Evolutionary conservation across 2,797 vertebrate species (phyloP), one percentile per base, ranked within the genome.

Genomic region (Callimico goeldii): DNA sequence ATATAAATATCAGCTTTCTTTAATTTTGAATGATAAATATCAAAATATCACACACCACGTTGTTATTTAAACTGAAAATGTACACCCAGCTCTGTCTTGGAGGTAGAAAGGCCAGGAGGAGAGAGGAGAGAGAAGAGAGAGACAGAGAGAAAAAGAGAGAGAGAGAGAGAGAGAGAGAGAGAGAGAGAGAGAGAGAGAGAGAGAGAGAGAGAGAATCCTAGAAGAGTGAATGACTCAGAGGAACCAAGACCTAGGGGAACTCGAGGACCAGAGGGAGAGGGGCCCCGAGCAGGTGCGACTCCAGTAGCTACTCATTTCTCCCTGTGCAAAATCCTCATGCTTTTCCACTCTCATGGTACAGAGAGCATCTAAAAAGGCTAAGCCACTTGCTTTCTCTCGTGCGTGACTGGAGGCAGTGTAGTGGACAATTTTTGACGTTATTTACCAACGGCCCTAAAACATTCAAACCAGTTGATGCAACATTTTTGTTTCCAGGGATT

Each of bases 291-390:
- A 9, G 17, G 70, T 33, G 26, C 15, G 43, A 20, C 13, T 1
- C 24, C 0, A 14, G 0, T 1, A 1, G 8, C 7, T 24, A n/a
- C 14, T 2, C 1, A 0, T 5, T 6, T 9, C 8, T 20, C 22
- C 11, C 1, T 0, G 22, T 17, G 77, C 73, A 10, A 26, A 46
- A n/a, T 14, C 3, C 1, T 7, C 36, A 1, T 7, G 17, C 9
- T 3, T 41, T 8, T n/a, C 3, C 12, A 15, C 24, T 9, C 10
- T 8, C 8, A 7, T 1, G 5, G 22, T 19, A 30, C n/a, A 36
- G 70, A 2, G 1, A 4, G 24, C 50, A 67, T 20, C n/a, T 4
- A 20, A 15, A 24, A 22, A 15, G n/a, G 41, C 70, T 12, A 12
- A 70, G 5, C 19, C 7, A 0, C 14, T 2, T 0, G 30, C 73